Evolutionary conservation across 2,888 invertebrate species (phyloP).

Genomic region (Drosophila nr. perissopoda): DNA sequence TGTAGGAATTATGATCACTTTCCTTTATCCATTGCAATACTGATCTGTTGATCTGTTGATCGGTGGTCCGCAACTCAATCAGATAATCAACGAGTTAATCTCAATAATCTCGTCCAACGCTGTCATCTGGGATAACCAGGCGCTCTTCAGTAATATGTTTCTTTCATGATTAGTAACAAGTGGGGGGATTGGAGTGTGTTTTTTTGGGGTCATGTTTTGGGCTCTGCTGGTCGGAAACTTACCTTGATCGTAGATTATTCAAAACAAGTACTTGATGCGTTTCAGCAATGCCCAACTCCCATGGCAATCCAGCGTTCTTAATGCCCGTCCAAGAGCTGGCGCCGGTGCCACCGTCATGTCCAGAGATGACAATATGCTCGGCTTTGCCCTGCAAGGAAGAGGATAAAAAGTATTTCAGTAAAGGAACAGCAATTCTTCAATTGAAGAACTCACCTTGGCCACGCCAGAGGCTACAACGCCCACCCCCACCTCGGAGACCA

Average conservation of each 20-base stretch:
- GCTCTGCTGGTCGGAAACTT: slow-evolving; percentile 72
- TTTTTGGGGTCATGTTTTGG: slow-evolving; percentile 46
- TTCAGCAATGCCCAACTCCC: slow-evolving; percentile 99
- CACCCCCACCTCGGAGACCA: slow-evolving; percentile 99
- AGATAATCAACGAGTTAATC: slow-evolving; percentile 33
- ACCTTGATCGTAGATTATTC: slow-evolving; percentile 94
- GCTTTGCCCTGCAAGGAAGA: slow-evolving; percentile 92
- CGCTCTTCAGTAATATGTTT: slow-evolving; percentile 83
- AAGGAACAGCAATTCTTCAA: neutral
- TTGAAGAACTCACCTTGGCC: slow-evolving; percentile 89
- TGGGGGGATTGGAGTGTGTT: slow-evolving; percentile 44
- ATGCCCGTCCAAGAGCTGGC: slow-evolving; percentile 99
- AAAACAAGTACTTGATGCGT: slow-evolving; percentile 98
- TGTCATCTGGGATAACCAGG: slow-evolving; percentile 85
- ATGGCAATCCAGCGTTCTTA: slow-evolving; percentile 98
- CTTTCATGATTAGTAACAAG: slow-evolving; percentile 82
- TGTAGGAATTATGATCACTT: slow-evolving; percentile 32
- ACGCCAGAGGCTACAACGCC: slow-evolving; percentile 99
- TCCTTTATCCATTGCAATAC: slow-evolving; percentile 27
- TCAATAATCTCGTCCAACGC: slow-evolving; percentile 70
- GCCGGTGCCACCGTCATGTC: slow-evolving; percentile 99
- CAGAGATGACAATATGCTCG: slow-evolving; percentile 99
- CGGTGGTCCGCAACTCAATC: slow-evolving; percentile 41
- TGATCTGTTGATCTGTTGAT: slow-evolving; percentile 23
- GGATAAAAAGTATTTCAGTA: neutral